Conservation (phyloP, 2,113 vertebrate genomes). For the Caloenas nicobarica region DNA sequence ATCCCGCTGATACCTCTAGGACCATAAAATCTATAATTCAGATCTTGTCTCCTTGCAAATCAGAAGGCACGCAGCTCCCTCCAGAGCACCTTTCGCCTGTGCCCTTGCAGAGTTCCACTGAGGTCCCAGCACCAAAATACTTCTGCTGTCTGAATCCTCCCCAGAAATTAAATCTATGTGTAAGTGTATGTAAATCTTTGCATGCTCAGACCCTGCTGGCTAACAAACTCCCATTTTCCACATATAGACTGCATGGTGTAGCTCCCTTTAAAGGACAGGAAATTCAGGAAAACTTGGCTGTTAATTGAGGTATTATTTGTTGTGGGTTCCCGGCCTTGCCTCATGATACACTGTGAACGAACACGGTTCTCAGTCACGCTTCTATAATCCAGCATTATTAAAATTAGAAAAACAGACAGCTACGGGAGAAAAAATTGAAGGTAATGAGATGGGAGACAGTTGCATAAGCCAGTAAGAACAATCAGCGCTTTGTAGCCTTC, state of each 20-base stretch:
- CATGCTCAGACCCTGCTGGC: not conserved
- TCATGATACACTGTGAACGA: not conserved
- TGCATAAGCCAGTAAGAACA: conserved; percentile 51
- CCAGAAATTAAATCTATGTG: not conserved
- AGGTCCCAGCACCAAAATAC: not conserved
- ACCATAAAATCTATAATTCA: not conserved
- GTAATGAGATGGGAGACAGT: conserved; percentile 57
- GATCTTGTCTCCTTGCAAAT: not conserved
- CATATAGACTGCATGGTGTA: not conserved
- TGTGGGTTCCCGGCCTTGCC: not conserved
- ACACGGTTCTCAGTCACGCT: conserved; percentile 39
- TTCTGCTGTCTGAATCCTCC: not conserved
- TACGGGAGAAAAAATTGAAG: conserved; percentile 27
- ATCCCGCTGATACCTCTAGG: not conserved
- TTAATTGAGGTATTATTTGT: conserved; percentile 54
- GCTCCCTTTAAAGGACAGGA: not conserved
- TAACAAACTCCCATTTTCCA: not conserved
- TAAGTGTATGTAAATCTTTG: not conserved
- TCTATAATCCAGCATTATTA: conserved; percentile 52
- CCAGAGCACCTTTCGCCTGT: not conserved
- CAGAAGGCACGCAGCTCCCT: not conserved
- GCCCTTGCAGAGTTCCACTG: not conserved
- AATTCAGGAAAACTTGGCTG: not conserved
- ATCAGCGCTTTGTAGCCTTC: conserved; percentile 44
- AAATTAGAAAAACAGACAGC: conserved; percentile 53